phyloP scores from a whole-genome alignment of 2,113 vertebrate genomes.

The Toxotes chatareus region DNA sequence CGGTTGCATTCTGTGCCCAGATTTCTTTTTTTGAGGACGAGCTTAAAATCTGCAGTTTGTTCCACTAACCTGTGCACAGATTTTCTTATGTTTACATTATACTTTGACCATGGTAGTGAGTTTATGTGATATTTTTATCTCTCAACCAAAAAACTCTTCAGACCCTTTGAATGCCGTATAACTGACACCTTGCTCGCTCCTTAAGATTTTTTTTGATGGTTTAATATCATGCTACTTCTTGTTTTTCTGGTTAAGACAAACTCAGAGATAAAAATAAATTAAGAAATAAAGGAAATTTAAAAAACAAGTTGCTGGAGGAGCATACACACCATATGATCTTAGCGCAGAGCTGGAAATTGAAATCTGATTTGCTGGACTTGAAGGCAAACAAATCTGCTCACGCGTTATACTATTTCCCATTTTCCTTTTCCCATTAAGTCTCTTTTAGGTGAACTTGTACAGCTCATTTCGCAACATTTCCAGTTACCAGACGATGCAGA shows the following conservation, averaged over 20 bases:
- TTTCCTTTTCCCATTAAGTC: no score
- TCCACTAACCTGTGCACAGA: not conserved
- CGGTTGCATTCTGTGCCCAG: not conserved
- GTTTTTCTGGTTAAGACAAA: no score
- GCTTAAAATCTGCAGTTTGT: not conserved
- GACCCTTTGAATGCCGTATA: no score
- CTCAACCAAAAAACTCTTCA: no score
- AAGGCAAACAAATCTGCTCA: not conserved
- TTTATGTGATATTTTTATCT: no score
- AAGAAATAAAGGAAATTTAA: no score
- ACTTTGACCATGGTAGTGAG: not conserved
- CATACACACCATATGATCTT: not conserved
- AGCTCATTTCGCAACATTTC: not conserved
- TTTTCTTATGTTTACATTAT: not conserved
- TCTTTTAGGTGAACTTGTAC: not conserved
- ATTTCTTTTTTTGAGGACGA: not conserved
- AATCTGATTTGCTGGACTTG: slow-evolving; percentile 2
- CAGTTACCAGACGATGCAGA: not conserved
- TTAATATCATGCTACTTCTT: no score
- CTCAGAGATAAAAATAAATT: no score
- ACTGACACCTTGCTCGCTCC: no score
- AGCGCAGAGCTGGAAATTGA: not conserved
- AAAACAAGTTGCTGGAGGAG: no score
- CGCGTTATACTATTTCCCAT: no score
- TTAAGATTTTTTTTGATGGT: no score